Evolutionary conservation across 2,888 invertebrate genomes (phyloP), one percentile per base, ranked within the genome.

Genomic region (Eupithecia tripunctaria): DNA sequence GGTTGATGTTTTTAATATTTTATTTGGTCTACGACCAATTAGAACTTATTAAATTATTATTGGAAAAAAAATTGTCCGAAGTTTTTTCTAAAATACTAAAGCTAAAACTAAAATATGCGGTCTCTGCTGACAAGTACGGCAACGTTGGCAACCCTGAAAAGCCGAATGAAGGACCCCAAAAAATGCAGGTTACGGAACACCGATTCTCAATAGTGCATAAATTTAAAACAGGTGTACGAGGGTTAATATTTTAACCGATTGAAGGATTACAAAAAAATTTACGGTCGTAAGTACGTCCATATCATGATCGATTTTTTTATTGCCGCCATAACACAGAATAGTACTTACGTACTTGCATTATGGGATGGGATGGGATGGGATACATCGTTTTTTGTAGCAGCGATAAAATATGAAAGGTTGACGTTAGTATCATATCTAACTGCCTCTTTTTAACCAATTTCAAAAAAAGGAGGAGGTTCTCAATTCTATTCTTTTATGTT

Each of bases 121-220:
- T 51, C 21, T 51, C 0, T 10, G 21, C 10, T 51, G 51, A 21
- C 21, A 1, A 21, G 14, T 27, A 12, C 1, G 59, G 59, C 25
- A 27, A 21, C 51, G 21, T 60, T 60, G 60, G 25, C 32, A 32
- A 64, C 25, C 64, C 36, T 64, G 25, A 38, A 32, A 10, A 38
- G 10, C 1, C 21, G 36, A 64, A 25, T 7, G 14, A n/a, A 12
- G 12, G 5, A 36, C 70, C 68, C 68, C 25, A 66, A 89, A 90
- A 51, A 91, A 92, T 91, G 89, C 87, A 90, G 82, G 84, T 84
- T 83, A 82, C 91, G 91, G 91, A 91, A 92, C 91, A 92, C 84
- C 87, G 88, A 85, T 82, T 88, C 83, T 85, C 89, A 91, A 93
- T 91, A 81, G 86, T 80, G 81, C 79, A 85, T 87, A 87, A 88